Conservation (phyloP, 2,113 vertebrate genomes). For the Nasalis larvatus region DNA sequence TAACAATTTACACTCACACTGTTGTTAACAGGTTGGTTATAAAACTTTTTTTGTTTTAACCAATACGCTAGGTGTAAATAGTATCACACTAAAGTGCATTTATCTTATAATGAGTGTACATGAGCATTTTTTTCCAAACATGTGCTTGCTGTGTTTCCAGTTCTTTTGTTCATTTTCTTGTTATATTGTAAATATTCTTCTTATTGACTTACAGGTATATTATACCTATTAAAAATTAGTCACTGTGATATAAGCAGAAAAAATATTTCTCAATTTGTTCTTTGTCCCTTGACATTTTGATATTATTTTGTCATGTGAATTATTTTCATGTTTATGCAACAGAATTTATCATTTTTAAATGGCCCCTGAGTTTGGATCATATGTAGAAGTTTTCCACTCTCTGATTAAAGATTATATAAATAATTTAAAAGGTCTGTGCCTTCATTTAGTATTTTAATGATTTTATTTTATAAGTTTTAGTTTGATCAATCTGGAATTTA, state of each 20-base stretch:
- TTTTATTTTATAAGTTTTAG: neutral
- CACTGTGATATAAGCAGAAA: neutral
- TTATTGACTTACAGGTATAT: neutral
- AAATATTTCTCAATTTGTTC: neutral
- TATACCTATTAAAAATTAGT: neutral
- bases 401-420: neutral
- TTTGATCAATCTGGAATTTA: neutral
- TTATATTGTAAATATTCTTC: neutral
- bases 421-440: neutral
- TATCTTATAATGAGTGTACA: neutral
- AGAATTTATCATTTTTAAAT: slow-evolving; percentile 6
- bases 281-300: slow-evolving; percentile 17
- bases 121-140: neutral
- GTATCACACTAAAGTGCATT: neutral
- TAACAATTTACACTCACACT: neutral
- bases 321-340: neutral
- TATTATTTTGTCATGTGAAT: neutral
- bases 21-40: neutral
- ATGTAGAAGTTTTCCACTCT: neutral
- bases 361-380: neutral
- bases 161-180: neutral
- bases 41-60: neutral
- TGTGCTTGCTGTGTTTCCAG: neutral
- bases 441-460: neutral
- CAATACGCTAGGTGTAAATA: neutral